Base-by-base conservation (phyloP, 2,113 vertebrate species). In the Indicator indicator region DNA sequence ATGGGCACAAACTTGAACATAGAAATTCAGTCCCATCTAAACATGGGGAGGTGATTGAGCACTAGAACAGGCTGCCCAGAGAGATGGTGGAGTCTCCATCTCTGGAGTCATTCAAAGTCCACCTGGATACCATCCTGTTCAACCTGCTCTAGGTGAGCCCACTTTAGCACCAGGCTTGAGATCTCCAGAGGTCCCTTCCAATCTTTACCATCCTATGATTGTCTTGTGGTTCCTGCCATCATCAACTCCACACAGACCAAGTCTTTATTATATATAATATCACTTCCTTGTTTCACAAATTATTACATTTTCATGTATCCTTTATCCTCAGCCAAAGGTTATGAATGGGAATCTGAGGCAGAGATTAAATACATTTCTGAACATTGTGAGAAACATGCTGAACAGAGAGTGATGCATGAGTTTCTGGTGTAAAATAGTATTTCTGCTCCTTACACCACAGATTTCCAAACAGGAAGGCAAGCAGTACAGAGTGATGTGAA, bases 401-500 rank as follows among this genome's bases (percentile, higher is more conserved):
- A 55, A 55, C 2, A 54, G 20, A 40, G 18, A 58, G 6, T 5
- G 11, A 16, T 50, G 15, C 13, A 10, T 0, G 0, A 55, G 9
- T 23, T 83, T 86, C 32, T 12, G 11, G 27, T n/a, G 30, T 82
- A 52, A 83, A 85, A 40, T 32, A 62, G 9, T 33, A 40, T 36
- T 87, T 92, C 62, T 76, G 30, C 6, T 15, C 7, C 12, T 28
- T 58, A 9, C 23, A 14, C 10, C 9, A 55, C 30, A 44, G 30
- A 54, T 63, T 55, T 52, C 64, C n/a, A 55, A 28, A 5, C 5
- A 14, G 6, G 24, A 60, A 73, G 32, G 17, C 78, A 33, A 82
- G 58, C 9, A 44, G n/a, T 33, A 46, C 9, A 59, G 23, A 12
- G 10, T 38, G 11, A 36, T 17, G 7, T 44, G 19, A 76, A 24